phyloP scores from a whole-genome alignment of 2,888 invertebrate species.

The Andrena flavipes region DNA sequence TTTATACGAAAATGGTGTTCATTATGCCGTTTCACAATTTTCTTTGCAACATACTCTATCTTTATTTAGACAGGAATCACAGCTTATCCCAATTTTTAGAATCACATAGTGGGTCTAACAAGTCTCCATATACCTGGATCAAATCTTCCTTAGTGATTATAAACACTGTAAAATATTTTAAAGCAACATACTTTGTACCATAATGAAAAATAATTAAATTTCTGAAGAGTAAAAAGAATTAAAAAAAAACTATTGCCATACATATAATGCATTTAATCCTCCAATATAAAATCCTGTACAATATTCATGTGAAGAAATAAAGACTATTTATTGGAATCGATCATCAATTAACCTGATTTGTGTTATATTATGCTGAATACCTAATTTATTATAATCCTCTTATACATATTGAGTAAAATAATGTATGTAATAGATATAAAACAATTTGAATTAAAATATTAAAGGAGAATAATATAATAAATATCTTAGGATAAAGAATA shows the following conservation, averaged over 20 bases:
- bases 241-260: too few relatives aligned
- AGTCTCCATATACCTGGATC: constrained; percentile 30
- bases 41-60: constrained; percentile 24
- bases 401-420: background rate
- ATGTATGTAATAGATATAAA: background rate
- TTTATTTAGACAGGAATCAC: constrained; percentile 26
- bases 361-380: too few relatives aligned
- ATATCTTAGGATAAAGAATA: too few relatives aligned
- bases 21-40: background rate
- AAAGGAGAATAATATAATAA: background rate
- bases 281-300: too few relatives aligned
- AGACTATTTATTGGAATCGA: too few relatives aligned
- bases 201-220: too few relatives aligned
- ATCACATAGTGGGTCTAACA: constrained; percentile 26
- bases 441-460: background rate
- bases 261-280: too few relatives aligned
- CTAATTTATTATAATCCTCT: too few relatives aligned
- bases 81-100: constrained; percentile 27
- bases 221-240: background rate
- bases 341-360: too few relatives aligned
- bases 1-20: constrained; percentile 17
- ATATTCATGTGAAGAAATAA: too few relatives aligned
- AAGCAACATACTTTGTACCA: too few relatives aligned
- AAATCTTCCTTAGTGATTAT: constrained; percentile 10
- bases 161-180: too few relatives aligned